Base-by-base conservation (phyloP, 1,140 invertebrate genomes). In the Drosophila oshimai region DNA sequence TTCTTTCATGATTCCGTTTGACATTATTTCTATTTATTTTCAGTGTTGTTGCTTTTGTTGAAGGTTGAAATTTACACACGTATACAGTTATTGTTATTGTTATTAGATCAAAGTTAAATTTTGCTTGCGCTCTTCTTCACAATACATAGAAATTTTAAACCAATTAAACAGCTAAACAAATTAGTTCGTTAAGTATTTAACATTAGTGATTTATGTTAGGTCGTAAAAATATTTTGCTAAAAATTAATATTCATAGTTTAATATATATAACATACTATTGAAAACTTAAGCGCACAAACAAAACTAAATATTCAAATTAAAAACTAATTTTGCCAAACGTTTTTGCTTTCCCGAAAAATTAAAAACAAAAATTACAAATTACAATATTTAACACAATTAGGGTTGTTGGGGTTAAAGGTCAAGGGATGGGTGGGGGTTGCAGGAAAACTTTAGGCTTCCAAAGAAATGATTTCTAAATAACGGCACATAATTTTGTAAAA, bases 271-370 rank as follows among this genome's bases (percentile, higher is more conserved):
- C 81, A 86, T 80, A 76, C 72, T 83, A 79, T 84, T 74, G 58
- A 84, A 84, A 84, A 84, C 79, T 84, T 84, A 84, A 84, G 78
- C 79, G 78, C 79, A 83, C 78, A 83, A 83, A 83, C 74, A 84
- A 79, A 83, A 84, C 79, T 83, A 83, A 84, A 74, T 86, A 84
- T 75, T 67, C 71, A 87, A 87, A 87, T 83, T 89, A 84, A 65
- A 64, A 89, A 75, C 86, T 89, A 87, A 73, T 86, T 81, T 89
- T 89, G 80, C 86, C 86, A 89, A 89, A 89, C 74, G 78, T 87
- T 75, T 84, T 89, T 89, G 87, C 77, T 89, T 89, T 89, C 87
- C 87, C 87, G 74, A 89, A 89, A 71, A 70, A 69, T 78, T 70
- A 74, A 88, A 88, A 70, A 50, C 61, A 68, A 84, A 86, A 77